phyloP scores from a whole-genome alignment of 2,113 vertebrate genomes.

The Callopanchax toddi region DNA sequence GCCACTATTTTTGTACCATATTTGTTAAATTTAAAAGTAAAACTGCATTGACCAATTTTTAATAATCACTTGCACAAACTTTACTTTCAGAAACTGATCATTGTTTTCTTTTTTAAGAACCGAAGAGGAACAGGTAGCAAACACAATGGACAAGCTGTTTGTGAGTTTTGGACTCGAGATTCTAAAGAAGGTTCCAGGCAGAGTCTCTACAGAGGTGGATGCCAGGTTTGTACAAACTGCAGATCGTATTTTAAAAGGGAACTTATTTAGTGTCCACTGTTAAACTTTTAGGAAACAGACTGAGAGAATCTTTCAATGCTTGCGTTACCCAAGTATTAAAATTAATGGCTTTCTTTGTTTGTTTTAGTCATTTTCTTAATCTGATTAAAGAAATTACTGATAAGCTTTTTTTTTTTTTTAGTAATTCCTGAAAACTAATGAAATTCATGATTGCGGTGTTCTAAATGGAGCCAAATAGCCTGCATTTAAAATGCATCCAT shows the following conservation, averaged over 20 bases:
- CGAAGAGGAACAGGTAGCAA: conserved; percentile 88
- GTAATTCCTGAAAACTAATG: too few relatives aligned
- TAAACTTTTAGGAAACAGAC: not conserved
- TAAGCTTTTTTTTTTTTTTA: too few relatives aligned
- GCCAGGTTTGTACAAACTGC: conserved; percentile 82
- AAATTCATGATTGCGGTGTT: too few relatives aligned
- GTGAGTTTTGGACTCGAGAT: conserved; percentile 94
- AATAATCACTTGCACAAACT: not conserved
- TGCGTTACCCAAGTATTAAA: not conserved
- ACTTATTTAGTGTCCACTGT: too few relatives aligned
- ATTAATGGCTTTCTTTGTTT: not conserved
- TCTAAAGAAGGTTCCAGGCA: conserved; percentile 93
- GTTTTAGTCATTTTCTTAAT: too few relatives aligned
- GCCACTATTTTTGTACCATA: too few relatives aligned
- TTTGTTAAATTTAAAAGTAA: too few relatives aligned
- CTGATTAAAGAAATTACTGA: too few relatives aligned
- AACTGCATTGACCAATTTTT: too few relatives aligned
- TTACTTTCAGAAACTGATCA: not conserved
- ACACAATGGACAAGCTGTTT: conserved; percentile 93
- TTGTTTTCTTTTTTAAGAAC: conserved; percentile 70
- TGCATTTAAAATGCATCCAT: too few relatives aligned
- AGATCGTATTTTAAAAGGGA: too few relatives aligned
- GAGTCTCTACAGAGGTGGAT: conserved; percentile 97
- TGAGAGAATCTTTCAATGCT: not conserved
- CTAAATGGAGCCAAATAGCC: too few relatives aligned